phyloP scores from a whole-genome alignment of 2,113 vertebrate genomes.

The Grantiella picta region DNA sequence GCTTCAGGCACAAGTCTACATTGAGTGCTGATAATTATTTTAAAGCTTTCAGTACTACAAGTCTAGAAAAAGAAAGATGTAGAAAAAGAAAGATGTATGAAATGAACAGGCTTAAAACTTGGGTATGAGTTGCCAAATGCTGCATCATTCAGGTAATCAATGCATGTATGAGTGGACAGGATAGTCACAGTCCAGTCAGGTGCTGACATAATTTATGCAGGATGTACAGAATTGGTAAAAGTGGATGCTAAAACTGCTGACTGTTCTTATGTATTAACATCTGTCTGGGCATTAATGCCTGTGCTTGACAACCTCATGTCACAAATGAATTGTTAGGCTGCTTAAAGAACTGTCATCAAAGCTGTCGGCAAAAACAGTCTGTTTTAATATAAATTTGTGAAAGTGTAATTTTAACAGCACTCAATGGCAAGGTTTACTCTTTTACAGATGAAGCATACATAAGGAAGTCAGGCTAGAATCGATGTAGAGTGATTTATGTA shows the following conservation, averaged over 20 bases:
- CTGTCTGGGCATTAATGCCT: background rate
- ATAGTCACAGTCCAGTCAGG: background rate
- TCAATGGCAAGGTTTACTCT: background rate
- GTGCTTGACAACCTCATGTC: background rate
- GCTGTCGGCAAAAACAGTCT: background rate
- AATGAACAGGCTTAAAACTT: background rate
- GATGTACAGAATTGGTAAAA: background rate
- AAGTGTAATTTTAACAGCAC: background rate
- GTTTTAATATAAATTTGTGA: background rate
- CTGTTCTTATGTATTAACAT: rapidly evolving
- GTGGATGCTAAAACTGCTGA: background rate
- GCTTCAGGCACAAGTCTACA: background rate
- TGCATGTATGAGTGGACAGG: rapidly evolving
- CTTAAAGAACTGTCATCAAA: background rate
- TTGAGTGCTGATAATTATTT: background rate
- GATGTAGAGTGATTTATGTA: background rate
- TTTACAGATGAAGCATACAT: rapidly evolving
- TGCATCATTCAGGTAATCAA: background rate
- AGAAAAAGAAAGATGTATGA: background rate
- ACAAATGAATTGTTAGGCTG: background rate
- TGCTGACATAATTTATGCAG: background rate
- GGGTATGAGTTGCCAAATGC: background rate
- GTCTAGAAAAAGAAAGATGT: background rate
- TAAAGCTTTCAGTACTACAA: background rate
- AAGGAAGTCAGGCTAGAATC: background rate